These are phyloP conservation scores for Corythoichthys haematopterus DNA, from an alignment of 2,113 vertebrate genomes.

Conservation along the genomic window DNA sequence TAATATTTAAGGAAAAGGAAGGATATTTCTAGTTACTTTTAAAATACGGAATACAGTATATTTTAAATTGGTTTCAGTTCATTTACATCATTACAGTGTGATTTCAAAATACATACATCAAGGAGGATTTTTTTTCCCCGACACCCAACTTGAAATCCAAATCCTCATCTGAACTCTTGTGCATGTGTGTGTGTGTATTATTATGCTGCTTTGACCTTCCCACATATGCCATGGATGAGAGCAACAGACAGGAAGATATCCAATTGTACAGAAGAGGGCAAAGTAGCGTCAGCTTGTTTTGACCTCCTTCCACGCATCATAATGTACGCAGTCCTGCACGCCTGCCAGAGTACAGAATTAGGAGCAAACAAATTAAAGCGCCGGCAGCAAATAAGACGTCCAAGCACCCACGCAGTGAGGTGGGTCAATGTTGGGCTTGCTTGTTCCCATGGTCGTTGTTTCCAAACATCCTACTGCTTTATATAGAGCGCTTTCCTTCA, in stretches of 20 bases:
- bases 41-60: too few species aligned
- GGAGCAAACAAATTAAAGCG: constrained; percentile 42
- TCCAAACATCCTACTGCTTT: not conserved
- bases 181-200: constrained; percentile 23
- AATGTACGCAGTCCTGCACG: constrained; percentile 7
- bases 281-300: constrained; percentile 19
- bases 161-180: constrained; percentile 45
- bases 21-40: too few species aligned
- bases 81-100: constrained; percentile 22
- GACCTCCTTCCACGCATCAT: constrained; percentile 21
- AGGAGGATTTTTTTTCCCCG: constrained; percentile 26
- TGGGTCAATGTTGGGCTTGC: constrained; percentile 54
- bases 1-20: too few species aligned
- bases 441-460: constrained; percentile 57
- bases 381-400: constrained; percentile 53
- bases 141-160: constrained; percentile 49
- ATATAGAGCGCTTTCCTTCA: too few species aligned
- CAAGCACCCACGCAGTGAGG: constrained; percentile 57
- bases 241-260: constrained; percentile 54
- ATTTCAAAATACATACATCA: constrained; percentile 48
- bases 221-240: constrained; percentile 31
- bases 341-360: constrained; percentile 17
- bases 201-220: constrained; percentile 54
- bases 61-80: too few species aligned
- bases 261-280: constrained; percentile 15